Evolutionary conservation across 2,797 vertebrate species (phyloP).

Genomic region (Merluccius polli): DNA sequence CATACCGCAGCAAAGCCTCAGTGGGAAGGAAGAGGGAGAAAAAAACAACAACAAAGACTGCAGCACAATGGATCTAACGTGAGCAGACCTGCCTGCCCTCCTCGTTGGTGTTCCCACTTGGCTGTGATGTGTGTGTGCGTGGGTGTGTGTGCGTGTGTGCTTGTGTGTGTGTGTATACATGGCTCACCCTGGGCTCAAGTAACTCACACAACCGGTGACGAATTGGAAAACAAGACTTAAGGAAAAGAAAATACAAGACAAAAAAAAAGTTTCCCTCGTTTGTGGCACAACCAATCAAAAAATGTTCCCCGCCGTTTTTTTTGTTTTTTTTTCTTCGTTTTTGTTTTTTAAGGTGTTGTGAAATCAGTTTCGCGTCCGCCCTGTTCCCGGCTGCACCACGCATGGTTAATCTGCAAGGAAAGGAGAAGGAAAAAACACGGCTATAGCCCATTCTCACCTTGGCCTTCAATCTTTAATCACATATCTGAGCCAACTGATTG

Average conservation of each 20-base stretch:
- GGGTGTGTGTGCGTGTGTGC: background rate
- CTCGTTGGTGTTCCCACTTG: slow-evolving; percentile 46
- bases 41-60: background rate
- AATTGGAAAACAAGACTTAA: too few relatives aligned
- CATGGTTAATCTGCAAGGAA: slow-evolving; percentile 23
- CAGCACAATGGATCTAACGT: slow-evolving; percentile 42
- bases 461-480: slow-evolving; percentile 34
- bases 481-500: slow-evolving; percentile 32
- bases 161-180: background rate
- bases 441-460: slow-evolving; percentile 29
- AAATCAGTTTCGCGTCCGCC: slow-evolving; percentile 42
- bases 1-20: slow-evolving; percentile 27
- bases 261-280: too few relatives aligned
- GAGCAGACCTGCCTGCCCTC: slow-evolving; percentile 43
- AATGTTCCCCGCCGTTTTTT: too few relatives aligned
- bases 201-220: background rate
- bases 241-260: too few relatives aligned
- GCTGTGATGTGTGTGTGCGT: background rate
- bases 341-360: slow-evolving; percentile 46
- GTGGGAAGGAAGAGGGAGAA: slow-evolving; percentile 24
- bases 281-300: too few relatives aligned
- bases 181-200: background rate
- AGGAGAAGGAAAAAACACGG: slow-evolving; percentile 9
- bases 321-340: too few relatives aligned
- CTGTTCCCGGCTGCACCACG: slow-evolving; percentile 46